Percentiles rank a stretch among this genome's conserved stretches.
Conservation (phyloP, 2,797 vertebrate genomes). For the Falco novaeseelandiae region DNA sequence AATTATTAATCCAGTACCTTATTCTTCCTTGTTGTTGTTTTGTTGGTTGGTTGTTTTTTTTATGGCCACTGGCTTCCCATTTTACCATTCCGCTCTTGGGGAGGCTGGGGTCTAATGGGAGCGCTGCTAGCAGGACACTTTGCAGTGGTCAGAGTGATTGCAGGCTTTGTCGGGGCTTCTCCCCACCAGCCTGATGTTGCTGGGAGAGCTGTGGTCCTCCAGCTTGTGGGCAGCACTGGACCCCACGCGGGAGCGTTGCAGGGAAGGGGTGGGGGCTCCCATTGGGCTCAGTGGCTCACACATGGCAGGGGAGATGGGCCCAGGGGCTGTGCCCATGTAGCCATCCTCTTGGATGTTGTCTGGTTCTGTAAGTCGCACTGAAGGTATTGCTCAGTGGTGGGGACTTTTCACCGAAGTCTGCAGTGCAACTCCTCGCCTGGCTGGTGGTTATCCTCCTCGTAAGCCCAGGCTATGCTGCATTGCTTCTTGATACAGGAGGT, state of each 20-base stretch:
- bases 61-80: neutral
- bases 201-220: neutral
- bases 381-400: neutral
- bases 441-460: neutral
- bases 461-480: neutral
- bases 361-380: neutral
- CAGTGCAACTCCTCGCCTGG: fast-evolving
- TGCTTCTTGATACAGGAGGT: neutral
- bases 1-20: constrained; percentile 24
- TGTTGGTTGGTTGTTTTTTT: neutral
- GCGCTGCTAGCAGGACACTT: neutral
- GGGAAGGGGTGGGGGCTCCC: neutral
- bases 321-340: neutral
- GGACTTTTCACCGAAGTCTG: neutral
- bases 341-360: neutral
- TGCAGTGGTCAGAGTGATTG: neutral
- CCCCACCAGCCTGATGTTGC: neutral
- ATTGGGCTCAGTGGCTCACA: fast-evolving
- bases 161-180: neutral
- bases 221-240: fast-evolving
- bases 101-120: neutral
- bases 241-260: fast-evolving
- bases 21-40: neutral
- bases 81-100: neutral
- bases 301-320: neutral